Percentiles rank a stretch among this genome's conserved stretches.
Evolutionary conservation across 2,888 invertebrate genomes (phyloP).

Genomic region (Parapristionchus giblindavisi): DNA sequence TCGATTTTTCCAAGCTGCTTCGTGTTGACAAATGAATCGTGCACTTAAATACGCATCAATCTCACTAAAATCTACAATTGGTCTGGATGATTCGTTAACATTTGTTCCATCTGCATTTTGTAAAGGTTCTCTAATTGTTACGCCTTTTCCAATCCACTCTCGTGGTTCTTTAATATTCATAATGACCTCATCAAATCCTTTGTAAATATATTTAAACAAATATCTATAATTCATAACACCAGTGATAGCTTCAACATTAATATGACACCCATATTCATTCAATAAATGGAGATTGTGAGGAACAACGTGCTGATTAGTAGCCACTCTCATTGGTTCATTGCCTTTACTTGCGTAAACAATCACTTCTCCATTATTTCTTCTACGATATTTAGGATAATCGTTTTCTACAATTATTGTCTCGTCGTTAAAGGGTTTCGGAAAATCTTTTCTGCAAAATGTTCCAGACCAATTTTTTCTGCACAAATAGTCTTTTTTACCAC

Average conservation of each 20-base stretch:
- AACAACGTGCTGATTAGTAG: constrained; percentile 45
- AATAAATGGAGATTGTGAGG: constrained; percentile 58
- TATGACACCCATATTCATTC: constrained; percentile 68
- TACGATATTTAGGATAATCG: constrained; percentile 39
- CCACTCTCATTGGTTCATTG: constrained; percentile 2
- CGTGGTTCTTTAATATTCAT: constrained; percentile 9
- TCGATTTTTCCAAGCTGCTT: constrained; percentile 67
- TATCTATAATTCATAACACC: constrained; percentile 63
- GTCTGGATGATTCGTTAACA: neutral
- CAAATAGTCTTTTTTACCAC: constrained; percentile 57
- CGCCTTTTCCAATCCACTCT: constrained; percentile 5
- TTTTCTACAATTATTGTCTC: constrained; percentile 31
- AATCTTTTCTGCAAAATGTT: constrained; percentile 38
- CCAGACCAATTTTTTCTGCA: constrained; percentile 40
- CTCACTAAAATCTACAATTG: constrained; percentile 59
- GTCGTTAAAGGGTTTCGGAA: constrained; percentile 39
- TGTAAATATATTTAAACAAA: constrained; percentile 67
- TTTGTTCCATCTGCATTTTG: no score
- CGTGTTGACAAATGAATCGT: constrained; percentile 64
- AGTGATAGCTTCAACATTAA: constrained; percentile 69
- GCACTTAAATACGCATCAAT: constrained; percentile 63
- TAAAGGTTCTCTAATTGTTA: neutral
- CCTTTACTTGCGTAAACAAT: constrained; percentile 7
- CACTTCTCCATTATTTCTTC: constrained; percentile 31
- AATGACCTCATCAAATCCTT: constrained; percentile 55